Base-by-base conservation (phyloP, 1,140 invertebrate species). In the Drosophila ohnishii region DNA sequence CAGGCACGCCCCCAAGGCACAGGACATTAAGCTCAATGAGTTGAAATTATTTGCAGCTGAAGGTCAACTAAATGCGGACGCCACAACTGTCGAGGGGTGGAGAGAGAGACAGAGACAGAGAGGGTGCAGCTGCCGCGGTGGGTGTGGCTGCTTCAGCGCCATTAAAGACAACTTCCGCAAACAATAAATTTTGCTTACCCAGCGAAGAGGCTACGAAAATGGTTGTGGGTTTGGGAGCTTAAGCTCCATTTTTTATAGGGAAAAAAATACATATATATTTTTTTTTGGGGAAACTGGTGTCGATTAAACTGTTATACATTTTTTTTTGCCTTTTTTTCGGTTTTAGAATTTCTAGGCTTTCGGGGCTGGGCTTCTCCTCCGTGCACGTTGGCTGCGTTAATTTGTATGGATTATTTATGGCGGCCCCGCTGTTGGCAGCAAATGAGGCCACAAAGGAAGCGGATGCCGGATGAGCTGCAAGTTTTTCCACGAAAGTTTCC, bases 151-250 rank as follows among this genome's bases (percentile, higher is more conserved):
- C 67, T 71, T 62, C 64, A 64, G 72, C 57, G 76, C 83, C 84
- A 87, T 87, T 87, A 87, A 87, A 87, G 79, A 88, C 83, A 88
- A 83, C 79, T 87, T 87, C 83, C 83, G 83, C 72, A 80, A 87
- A 83, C 84, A 83, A 87, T 87, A 87, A 87, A 87, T 87, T 80
- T 56, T 61, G 64, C 71, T 53, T 57, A 63, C 72, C 79, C 73
- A 55, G 51, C 51, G 51, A 83, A 82, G 75, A 65, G 72, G 75
- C 71, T 53, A 65, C 39, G 45, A 19, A 74, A 53, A 63, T 35
- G 39, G 55, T 28, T 55, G 16, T 28, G 47, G 48, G 37, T 60
- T 60, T 56, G 45, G 37, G 47, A 16, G 19, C 32, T 35, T 47
- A 63, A 66, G 72, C 71, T 63, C 65, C 40, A 70, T 50, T 71